These are phyloP conservation scores for Tenebrosternarchus preto DNA, from an alignment of 2,113 vertebrate species.

Conservation along the genomic window DNA sequence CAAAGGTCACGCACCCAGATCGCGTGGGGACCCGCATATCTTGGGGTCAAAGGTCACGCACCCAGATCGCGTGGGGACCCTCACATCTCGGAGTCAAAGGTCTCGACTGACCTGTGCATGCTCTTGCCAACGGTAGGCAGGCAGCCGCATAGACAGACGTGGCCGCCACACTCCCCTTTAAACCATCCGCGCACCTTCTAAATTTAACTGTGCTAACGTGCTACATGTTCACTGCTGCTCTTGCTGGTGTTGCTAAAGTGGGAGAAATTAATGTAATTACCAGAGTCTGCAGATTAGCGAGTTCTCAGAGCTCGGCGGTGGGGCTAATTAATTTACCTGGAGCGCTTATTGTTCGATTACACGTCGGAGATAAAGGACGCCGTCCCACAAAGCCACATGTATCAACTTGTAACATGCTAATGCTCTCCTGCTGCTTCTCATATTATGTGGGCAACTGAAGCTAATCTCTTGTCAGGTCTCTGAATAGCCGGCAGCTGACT, in stretches of 20 bases:
- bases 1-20: neutral
- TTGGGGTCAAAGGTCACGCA: too few species aligned
- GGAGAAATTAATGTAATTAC: slow-evolving; percentile 57
- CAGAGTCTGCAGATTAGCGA: slow-evolving; percentile 49
- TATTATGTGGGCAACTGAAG: slow-evolving; percentile 57
- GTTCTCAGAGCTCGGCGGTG: slow-evolving; percentile 48
- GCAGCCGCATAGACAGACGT: too few species aligned
- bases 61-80: too few species aligned
- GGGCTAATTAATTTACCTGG: slow-evolving; percentile 62
- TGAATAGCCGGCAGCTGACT: slow-evolving; percentile 48
- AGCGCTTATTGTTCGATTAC: slow-evolving; percentile 55
- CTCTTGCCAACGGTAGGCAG: too few species aligned
- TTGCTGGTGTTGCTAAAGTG: slow-evolving; percentile 46
- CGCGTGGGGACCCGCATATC: too few species aligned
- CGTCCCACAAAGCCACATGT: slow-evolving; percentile 21
- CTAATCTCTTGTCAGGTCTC: slow-evolving; percentile 58
- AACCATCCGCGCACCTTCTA: slow-evolving; percentile 4
- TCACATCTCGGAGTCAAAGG: slow-evolving; percentile 38
- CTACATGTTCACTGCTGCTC: slow-evolving; percentile 13
- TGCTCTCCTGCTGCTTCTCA: slow-evolving; percentile 39
- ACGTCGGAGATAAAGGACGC: slow-evolving; percentile 47
- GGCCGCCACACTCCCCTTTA: neutral
- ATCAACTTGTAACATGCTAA: slow-evolving; percentile 49
- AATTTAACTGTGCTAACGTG: slow-evolving; percentile 26
- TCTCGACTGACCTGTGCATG: too few species aligned